Conservation (phyloP, 2,888 invertebrate species). For the Athetis lepigone region DNA sequence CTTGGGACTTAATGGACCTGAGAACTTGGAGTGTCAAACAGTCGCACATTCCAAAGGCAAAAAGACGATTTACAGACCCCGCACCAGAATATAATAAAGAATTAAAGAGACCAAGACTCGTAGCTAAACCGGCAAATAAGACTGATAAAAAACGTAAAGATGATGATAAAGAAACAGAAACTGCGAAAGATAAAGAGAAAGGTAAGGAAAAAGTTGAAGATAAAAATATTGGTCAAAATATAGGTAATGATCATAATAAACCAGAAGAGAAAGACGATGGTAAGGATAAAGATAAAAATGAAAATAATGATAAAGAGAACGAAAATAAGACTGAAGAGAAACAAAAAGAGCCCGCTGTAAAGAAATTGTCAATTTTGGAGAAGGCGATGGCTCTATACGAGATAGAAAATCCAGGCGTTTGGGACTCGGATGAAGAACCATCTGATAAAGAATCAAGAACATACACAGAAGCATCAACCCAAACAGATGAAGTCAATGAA, state of each 20-base stretch:
- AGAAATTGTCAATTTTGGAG: conserved; percentile 33
- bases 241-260: too few species aligned
- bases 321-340: not conserved
- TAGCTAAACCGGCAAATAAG: not conserved
- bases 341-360: not conserved
- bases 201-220: not conserved
- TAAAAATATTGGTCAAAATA: not conserved
- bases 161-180: not conserved
- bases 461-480: conserved; percentile 24
- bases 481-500: conserved; percentile 18
- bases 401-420: conserved; percentile 33
- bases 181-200: too few species aligned
- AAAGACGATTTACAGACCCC: conserved; percentile 36
- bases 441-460: conserved; percentile 9
- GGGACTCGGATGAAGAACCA: conserved; percentile 38
- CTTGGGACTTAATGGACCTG: conserved; percentile 38
- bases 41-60: conserved; percentile 23
- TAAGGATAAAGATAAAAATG: not conserved
- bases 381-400: conserved; percentile 36
- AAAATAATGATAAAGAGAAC: not conserved
- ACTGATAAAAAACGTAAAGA: not conserved
- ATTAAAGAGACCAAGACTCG: not conserved
- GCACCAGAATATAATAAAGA: conserved; percentile 32
- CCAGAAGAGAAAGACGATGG: not conserved
- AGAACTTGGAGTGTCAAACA: conserved; percentile 38